A percentile compares a stretch with the other conserved stretches of the same genome.
Evolutionary conservation across 2,113 vertebrate species (phyloP).

Genomic region (Okapia johnstoni): DNA sequence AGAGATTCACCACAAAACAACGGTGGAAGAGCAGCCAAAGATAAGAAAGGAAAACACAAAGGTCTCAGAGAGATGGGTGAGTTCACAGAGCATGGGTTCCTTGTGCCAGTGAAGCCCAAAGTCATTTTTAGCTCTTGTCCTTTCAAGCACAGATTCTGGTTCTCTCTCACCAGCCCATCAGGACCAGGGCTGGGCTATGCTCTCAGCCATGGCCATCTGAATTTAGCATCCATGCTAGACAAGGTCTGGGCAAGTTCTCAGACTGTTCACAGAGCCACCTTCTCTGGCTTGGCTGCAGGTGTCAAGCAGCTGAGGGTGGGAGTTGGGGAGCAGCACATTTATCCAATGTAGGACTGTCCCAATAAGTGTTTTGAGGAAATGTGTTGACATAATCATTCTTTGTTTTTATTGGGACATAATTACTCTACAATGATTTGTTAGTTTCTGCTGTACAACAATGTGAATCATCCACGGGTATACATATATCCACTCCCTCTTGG

Average conservation of each 20-base stretch:
- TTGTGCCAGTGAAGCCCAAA: fast-evolving
- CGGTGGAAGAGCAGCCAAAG: not conserved
- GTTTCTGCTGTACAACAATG: not conserved
- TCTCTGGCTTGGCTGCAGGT: not conserved
- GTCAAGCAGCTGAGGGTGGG: not conserved
- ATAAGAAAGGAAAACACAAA: not conserved
- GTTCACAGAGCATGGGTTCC: not conserved
- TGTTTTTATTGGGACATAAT: not conserved
- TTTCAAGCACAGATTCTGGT: not conserved
- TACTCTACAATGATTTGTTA: not conserved
- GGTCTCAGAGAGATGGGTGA: not conserved
- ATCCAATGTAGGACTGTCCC: not conserved
- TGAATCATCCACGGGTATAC: not conserved
- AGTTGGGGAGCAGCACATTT: not conserved
- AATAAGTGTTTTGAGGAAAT: not conserved
- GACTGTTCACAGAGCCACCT: not conserved
- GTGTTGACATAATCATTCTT: not conserved
- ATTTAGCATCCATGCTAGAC: not conserved
- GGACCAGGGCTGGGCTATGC: not conserved
- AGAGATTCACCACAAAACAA: not conserved
- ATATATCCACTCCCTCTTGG: not conserved
- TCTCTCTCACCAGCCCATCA: not conserved
- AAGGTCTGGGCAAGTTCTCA: not conserved
- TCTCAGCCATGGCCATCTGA: not conserved
- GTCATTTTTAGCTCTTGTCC: not conserved